These are phyloP conservation scores for Garra rufa DNA, from an alignment of 2,113 vertebrate species.

Conservation along the genomic window DNA sequence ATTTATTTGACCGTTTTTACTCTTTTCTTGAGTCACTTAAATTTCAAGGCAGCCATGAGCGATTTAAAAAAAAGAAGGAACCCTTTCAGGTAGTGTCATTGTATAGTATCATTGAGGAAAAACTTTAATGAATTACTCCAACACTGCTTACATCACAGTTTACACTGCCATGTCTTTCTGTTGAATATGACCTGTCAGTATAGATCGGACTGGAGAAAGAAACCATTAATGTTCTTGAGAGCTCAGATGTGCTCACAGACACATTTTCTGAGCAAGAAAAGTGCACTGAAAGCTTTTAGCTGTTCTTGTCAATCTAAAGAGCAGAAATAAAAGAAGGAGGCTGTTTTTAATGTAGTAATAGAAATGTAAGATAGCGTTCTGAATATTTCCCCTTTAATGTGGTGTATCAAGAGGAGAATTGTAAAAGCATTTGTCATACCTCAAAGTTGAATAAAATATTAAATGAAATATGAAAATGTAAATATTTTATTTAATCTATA, in stretches of 20 bases:
- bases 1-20: not conserved
- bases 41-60: not conserved
- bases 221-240: conserved; percentile 40
- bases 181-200: conserved; percentile 55
- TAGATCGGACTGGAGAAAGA: conserved; percentile 40
- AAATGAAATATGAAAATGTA: not conserved
- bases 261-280: conserved; percentile 41
- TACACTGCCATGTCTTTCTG: conserved; percentile 35
- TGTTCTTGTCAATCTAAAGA: conserved; percentile 49
- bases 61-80: not conserved
- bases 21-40: not conserved
- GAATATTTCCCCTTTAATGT: not conserved
- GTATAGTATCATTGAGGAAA: not conserved
- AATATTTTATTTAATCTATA: not conserved
- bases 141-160: conserved; percentile 20
- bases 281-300: conserved; percentile 46
- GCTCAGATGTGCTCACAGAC: conserved; percentile 44
- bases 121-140: conserved; percentile 33
- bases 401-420: not conserved
- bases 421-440: not conserved
- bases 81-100: not conserved
- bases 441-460: not conserved
- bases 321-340: not conserved
- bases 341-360: conserved; percentile 18
- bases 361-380: conserved; percentile 6